Conservation (phyloP, 2,888 invertebrate species). For the Coleophora deauratella region DNA sequence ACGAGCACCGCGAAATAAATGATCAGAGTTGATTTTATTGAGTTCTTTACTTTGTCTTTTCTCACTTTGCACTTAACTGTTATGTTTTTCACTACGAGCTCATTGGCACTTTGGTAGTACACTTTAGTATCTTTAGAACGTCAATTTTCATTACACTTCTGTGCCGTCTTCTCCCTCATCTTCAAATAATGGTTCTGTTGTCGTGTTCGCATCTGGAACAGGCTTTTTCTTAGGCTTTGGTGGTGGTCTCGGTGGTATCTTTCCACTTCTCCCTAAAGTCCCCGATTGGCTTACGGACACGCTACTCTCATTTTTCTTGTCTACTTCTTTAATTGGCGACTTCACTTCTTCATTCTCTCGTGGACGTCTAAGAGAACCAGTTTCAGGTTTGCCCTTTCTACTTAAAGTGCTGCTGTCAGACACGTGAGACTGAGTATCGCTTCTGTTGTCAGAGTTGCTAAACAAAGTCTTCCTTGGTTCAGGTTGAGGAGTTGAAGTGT, state of each 20-base stretch:
- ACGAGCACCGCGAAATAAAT: constrained; percentile 65
- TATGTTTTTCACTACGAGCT: constrained; percentile 47
- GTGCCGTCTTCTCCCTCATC: constrained; percentile 93
- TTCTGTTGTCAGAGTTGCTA: constrained; percentile 40
- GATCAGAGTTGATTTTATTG: constrained; percentile 13
- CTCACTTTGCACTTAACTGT: constrained; percentile 34
- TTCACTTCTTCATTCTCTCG: constrained; percentile 46
- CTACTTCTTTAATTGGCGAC: constrained; percentile 56
- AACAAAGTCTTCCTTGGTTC: constrained; percentile 59
- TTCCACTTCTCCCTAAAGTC: constrained; percentile 69
- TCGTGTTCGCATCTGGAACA: constrained; percentile 69
- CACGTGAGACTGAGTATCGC: constrained; percentile 42
- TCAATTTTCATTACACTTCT: constrained; percentile 78
- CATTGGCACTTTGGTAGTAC: constrained; percentile 63
- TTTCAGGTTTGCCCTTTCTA: constrained; percentile 70
- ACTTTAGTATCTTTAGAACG: constrained; percentile 23
- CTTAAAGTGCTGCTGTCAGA: constrained; percentile 53
- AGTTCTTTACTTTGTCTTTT: constrained; percentile 22
- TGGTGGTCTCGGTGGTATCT: constrained; percentile 88
- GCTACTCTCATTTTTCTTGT: constrained; percentile 46
- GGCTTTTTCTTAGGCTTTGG: constrained; percentile 88
- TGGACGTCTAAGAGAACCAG: constrained; percentile 58
- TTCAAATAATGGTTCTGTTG: constrained; percentile 87
- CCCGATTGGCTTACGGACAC: constrained; percentile 54
- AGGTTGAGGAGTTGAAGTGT: constrained; percentile 60